Evolutionary conservation across 1,140 invertebrate species (phyloP).

Genomic region (Thalassaphorura encarpata): DNA sequence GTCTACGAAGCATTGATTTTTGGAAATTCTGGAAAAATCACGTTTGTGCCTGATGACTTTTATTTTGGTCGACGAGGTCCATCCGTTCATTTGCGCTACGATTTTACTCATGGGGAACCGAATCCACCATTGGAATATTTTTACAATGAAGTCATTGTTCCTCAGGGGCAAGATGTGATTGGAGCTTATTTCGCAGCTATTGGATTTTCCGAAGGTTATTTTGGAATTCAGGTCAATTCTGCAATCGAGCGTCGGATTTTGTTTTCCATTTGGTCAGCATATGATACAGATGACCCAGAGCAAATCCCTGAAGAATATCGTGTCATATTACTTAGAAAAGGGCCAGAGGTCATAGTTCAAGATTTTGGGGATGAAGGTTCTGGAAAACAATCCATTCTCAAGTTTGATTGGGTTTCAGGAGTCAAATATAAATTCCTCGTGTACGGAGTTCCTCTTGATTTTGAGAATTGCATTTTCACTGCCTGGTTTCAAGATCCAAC

Average conservation of each 20-base stretch:
- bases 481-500: constrained; percentile 34
- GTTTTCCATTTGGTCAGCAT: not conserved
- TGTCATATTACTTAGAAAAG: constrained; percentile 8
- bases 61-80: constrained; percentile 22
- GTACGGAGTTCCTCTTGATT: not conserved
- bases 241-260: constrained; percentile 8
- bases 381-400: not conserved
- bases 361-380: constrained; percentile 13
- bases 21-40: not conserved
- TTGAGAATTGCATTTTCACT: not conserved
- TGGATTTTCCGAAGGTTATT: constrained; percentile 5
- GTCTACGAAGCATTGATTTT: not conserved
- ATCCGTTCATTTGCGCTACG: constrained; percentile 8
- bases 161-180: constrained; percentile 1
- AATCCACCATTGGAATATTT: constrained; percentile 9
- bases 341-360: not conserved
- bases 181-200: not conserved
- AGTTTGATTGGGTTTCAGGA: constrained; percentile 2
- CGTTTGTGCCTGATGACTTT: constrained; percentile 3
- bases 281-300: constrained; percentile 7
- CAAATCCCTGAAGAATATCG: constrained; percentile 14
- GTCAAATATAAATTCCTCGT: constrained; percentile 5
- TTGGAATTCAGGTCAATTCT: not conserved
- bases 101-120: not conserved
- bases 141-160: constrained; percentile 20